A percentile compares a stretch with the other conserved stretches of the same genome.
Evolutionary conservation across 2,113 vertebrate species (phyloP).

Genomic region (Archocentrus centrarchus): DNA sequence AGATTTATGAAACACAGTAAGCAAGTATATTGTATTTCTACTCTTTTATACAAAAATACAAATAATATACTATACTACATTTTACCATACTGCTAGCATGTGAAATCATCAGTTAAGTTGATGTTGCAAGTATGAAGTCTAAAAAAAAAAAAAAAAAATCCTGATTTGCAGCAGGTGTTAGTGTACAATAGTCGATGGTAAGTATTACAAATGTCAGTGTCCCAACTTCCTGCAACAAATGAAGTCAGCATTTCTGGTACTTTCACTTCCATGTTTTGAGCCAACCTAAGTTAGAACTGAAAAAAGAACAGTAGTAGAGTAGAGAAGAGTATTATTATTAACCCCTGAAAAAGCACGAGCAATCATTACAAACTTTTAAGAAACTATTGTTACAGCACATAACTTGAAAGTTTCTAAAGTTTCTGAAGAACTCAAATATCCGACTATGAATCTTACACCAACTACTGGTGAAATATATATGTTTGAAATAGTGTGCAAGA

Average conservation of each 20-base stretch:
- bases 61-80: neutral
- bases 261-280: neutral
- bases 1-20: too few relatives aligned
- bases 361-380: neutral
- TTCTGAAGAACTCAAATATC: neutral
- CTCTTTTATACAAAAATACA: neutral
- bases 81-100: neutral
- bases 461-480: too few relatives aligned
- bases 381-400: rapidly evolving
- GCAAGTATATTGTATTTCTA: too few relatives aligned
- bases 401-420: rapidly evolving
- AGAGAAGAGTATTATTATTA: neutral
- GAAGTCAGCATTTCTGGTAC: neutral
- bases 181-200: neutral
- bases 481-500: too few relatives aligned
- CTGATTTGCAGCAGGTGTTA: neutral
- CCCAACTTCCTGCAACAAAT: neutral
- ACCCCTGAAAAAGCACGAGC: neutral
- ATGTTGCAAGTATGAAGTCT: neutral
- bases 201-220: neutral
- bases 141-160: neutral
- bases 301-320: neutral
- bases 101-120: neutral
- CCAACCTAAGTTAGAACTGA: neutral
- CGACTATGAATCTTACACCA: neutral